Evolutionary conservation across 1,140 invertebrate genomes (phyloP).

Genomic region (Archegozetes longisetosus): DNA sequence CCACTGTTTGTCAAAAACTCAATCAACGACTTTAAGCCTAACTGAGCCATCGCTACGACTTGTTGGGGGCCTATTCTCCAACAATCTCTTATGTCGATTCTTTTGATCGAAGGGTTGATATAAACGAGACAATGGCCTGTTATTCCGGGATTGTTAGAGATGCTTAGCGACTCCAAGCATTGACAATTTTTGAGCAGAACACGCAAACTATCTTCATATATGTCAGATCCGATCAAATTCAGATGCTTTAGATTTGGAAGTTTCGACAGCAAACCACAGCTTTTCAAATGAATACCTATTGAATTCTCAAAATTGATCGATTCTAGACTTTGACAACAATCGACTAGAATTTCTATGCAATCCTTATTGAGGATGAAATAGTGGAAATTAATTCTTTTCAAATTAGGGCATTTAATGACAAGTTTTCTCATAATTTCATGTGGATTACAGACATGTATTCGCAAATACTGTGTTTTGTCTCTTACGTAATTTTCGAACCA

Average conservation of each 20-base stretch:
- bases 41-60: not conserved
- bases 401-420: not conserved
- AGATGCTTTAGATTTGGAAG: not conserved
- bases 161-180: not conserved
- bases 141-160: slow-evolving; percentile 4
- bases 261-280: not conserved
- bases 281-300: not conserved
- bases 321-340: not conserved
- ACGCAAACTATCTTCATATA: not conserved
- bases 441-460: not conserved
- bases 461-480: not conserved
- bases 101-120: not conserved
- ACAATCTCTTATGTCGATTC: slow-evolving; percentile 10
- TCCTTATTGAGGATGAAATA: slow-evolving; percentile 4
- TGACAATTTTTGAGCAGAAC: not conserved
- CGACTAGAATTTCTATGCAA: not conserved
- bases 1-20: slow-evolving; percentile 8
- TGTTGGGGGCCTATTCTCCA: not conserved
- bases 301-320: slow-evolving; percentile 4
- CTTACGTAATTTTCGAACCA: not conserved
- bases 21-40: not conserved
- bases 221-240: slow-evolving; percentile 3
- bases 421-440: not conserved
- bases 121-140: not conserved
- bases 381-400: not conserved